Evolutionary conservation across 2,797 vertebrate species (phyloP).

Genomic region (Mergus octosetaceus): DNA sequence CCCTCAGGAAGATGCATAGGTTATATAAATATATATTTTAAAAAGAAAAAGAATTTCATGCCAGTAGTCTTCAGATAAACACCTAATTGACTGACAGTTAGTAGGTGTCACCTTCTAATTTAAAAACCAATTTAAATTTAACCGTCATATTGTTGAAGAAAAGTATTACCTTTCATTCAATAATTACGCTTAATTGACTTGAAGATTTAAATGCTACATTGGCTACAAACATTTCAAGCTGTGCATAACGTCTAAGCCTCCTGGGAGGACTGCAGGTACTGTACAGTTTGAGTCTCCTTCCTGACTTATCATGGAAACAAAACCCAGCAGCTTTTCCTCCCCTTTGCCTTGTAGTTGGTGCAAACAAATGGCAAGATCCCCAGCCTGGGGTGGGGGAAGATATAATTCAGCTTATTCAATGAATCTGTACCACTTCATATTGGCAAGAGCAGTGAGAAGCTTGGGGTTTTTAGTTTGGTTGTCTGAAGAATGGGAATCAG

Average conservation of each 20-base stretch:
- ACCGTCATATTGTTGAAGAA: slow-evolving; percentile 49
- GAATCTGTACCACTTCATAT: background rate
- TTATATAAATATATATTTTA: background rate
- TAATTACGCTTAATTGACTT: slow-evolving; percentile 73
- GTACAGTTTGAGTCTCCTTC: background rate
- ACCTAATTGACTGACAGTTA: slow-evolving; percentile 69
- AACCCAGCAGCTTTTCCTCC: background rate
- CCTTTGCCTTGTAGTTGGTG: background rate
- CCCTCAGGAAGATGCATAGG: background rate
- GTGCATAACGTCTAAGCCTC: slow-evolving; percentile 21
- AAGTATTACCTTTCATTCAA: slow-evolving; percentile 69
- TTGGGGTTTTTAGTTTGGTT: background rate
- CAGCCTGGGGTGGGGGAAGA: background rate
- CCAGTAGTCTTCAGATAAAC: slow-evolving; percentile 44
- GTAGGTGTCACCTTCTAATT: slow-evolving; percentile 72
- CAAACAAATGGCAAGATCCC: background rate
- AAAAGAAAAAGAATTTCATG: background rate
- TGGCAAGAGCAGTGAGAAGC: background rate
- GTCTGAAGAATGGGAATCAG: background rate
- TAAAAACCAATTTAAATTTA: slow-evolving; percentile 68
- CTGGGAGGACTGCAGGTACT: background rate
- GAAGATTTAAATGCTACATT: slow-evolving; percentile 62
- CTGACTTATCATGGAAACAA: background rate
- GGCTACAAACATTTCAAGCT: slow-evolving; percentile 63
- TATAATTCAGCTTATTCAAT: background rate